A percentile compares a stretch with the other conserved stretches of the same genome.
Evolutionary conservation across 2,888 invertebrate species (phyloP).

Genomic region (Polymixis lichenea): DNA sequence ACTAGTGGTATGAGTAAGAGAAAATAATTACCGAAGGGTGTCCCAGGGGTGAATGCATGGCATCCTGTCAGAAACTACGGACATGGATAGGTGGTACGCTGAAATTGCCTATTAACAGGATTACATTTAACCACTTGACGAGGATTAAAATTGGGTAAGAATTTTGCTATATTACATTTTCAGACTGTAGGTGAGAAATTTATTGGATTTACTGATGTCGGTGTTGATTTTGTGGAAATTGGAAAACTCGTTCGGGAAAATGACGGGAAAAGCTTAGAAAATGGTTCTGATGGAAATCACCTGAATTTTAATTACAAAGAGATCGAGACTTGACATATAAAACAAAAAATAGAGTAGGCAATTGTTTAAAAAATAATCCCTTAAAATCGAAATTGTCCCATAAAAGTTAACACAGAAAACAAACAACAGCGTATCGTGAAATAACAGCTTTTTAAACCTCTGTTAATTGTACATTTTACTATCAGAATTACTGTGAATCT

Average conservation of each 20-base stretch:
- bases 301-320: background rate
- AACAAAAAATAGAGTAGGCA: background rate
- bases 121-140: constrained; percentile 70
- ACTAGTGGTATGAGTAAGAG: constrained; percentile 61
- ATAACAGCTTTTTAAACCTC: constrained; percentile 63
- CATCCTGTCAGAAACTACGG: constrained; percentile 69
- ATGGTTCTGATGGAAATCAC: background rate
- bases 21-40: constrained; percentile 72
- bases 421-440: constrained; percentile 39
- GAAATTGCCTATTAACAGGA: constrained; percentile 74
- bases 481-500: constrained; percentile 69
- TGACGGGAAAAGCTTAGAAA: background rate
- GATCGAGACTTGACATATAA: background rate
- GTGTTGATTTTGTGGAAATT: constrained; percentile 40
- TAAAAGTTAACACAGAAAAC: constrained; percentile 44
- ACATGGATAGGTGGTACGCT: constrained; percentile 69
- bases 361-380: background rate
- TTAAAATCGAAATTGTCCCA: background rate
- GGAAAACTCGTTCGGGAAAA: background rate
- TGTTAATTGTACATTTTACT: constrained; percentile 67
- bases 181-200: constrained; percentile 26
- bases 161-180: constrained; percentile 55
- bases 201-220: constrained; percentile 43
- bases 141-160: constrained; percentile 70
- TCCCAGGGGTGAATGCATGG: constrained; percentile 69